Evolutionary conservation across 2,888 invertebrate genomes (phyloP), one percentile per base, ranked within the genome.

Genomic region (Mellilla xanthometata): DNA sequence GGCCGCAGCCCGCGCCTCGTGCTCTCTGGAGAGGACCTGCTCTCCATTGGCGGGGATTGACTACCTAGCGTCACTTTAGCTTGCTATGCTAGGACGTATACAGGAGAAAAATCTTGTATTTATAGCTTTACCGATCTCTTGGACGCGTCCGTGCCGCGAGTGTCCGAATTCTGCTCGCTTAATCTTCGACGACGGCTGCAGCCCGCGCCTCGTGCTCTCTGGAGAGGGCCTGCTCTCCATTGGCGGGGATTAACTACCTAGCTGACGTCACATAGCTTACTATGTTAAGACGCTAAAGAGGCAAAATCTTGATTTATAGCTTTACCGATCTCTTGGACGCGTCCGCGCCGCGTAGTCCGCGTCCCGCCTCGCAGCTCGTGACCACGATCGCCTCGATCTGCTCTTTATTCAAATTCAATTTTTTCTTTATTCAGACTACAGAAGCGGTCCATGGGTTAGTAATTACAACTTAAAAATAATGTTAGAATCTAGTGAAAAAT

Each of bases 361-460:
- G 19, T 10, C 29, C 34, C n/a, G 6, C 24, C 26, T 56, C 63
- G 19, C 41, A 58, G 4, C 58, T 52, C 12, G 54, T 57, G 23
- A 58, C 54, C 8, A 62, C 65, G n/a, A n/a, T 2, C 56, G 48
- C 1, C 65, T 62, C 7, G 61, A 62, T 13, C 31, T 49, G 12
- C 24, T 45, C 26, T 38, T 52, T 3, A 38, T 48, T 10, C n/a
- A n/a, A n/a, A n/a, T n/a, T n/a, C n/a, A n/a, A n/a, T n/a, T n/a
- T n/a, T n/a, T n/a, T n/a, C n/a, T n/a, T n/a, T n/a, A n/a, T n/a
- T n/a, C n/a, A n/a, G n/a, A n/a, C n/a, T n/a, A n/a, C n/a, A n/a
- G n/a, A n/a, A n/a, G n/a, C n/a, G n/a, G n/a, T n/a, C n/a, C n/a
- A n/a, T n/a, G n/a, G n/a, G n/a, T n/a, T n/a, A n/a, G n/a, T n/a